Evolutionary conservation across 2,888 invertebrate species (phyloP).

Genomic region (Agriopis marginaria): DNA sequence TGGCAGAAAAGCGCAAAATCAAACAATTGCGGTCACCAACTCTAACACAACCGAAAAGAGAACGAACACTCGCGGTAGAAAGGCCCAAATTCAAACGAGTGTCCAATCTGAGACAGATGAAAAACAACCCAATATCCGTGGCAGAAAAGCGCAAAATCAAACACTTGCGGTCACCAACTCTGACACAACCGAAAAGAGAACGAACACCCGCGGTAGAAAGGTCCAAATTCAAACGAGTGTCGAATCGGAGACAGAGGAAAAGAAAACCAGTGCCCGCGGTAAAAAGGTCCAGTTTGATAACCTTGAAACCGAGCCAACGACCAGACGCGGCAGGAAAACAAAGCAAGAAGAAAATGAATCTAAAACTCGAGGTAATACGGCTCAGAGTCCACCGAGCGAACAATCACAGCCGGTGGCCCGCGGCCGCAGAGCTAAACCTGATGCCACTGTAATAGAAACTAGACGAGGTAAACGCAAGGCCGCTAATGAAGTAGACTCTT

Average conservation of each 20-base stretch:
- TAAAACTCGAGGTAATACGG: constrained; percentile 29
- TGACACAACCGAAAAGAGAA: neutral
- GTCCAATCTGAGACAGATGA: neutral
- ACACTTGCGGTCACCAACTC: neutral
- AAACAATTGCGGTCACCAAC: neutral
- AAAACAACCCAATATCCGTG: neutral
- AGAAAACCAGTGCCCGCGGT: constrained; percentile 5
- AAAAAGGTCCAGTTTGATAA: constrained; percentile 2
- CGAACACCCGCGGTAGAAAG: constrained; percentile 1
- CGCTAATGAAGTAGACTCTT: constrained; percentile 43
- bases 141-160: neutral
- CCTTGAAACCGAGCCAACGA: neutral
- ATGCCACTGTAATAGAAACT: neutral
- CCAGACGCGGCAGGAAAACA: constrained; percentile 17
- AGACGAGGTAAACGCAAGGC: constrained; percentile 52
- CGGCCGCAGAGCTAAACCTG: constrained; percentile 14
- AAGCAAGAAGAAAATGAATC: constrained; percentile 36
- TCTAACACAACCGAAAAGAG: too few relatives aligned
- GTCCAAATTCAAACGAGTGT: neutral
- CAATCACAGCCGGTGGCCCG: constrained; percentile 40
- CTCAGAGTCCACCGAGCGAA: constrained; percentile 32
- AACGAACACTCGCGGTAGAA: neutral
- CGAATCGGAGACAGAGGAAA: neutral
- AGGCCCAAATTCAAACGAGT: constrained; percentile 1
- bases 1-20: neutral